phyloP scores from a whole-genome alignment of 2,888 invertebrate genomes.

The Charanyca ferruginea region DNA sequence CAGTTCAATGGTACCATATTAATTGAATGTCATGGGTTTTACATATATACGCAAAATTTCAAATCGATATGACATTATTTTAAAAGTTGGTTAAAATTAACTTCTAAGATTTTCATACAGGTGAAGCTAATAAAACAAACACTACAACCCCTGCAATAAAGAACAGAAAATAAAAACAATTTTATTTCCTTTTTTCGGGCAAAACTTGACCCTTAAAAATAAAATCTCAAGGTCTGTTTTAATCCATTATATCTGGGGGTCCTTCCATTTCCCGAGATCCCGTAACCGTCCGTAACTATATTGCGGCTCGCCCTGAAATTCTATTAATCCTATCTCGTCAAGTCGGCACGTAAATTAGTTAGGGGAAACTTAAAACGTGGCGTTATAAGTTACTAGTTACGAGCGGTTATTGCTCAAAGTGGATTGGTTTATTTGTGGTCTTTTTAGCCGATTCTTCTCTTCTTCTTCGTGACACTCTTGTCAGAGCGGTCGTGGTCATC shows the following conservation, averaged over 20 bases:
- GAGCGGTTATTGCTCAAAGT: slow-evolving; percentile 3
- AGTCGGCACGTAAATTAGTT: slow-evolving; percentile 82
- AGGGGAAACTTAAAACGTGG: slow-evolving; percentile 73
- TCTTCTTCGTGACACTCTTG: no score
- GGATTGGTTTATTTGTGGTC: not conserved
- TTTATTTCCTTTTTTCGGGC: not conserved
- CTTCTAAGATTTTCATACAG: no score
- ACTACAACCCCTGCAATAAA: not conserved
- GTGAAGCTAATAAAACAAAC: no score
- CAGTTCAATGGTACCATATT: no score
- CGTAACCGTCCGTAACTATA: slow-evolving; percentile 50
- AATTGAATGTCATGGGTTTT: no score
- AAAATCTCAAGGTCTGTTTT: slow-evolving; percentile 19
- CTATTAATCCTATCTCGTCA: slow-evolving; percentile 83
- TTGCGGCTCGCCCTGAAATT: slow-evolving; percentile 72
- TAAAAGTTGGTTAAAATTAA: no score
- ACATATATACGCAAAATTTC: no score
- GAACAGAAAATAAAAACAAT: not conserved
- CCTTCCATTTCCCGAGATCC: slow-evolving; percentile 11
- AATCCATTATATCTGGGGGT: slow-evolving; percentile 47
- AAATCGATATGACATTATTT: no score
- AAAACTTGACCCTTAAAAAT: slow-evolving; percentile 13
- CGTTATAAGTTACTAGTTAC: slow-evolving; percentile 30
- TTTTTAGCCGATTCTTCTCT: no score
- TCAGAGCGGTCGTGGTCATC: no score